Evolutionary conservation across 2,797 vertebrate genomes (phyloP), one percentile per base, ranked within the genome.

Genomic region (Hozukius guyotensis): DNA sequence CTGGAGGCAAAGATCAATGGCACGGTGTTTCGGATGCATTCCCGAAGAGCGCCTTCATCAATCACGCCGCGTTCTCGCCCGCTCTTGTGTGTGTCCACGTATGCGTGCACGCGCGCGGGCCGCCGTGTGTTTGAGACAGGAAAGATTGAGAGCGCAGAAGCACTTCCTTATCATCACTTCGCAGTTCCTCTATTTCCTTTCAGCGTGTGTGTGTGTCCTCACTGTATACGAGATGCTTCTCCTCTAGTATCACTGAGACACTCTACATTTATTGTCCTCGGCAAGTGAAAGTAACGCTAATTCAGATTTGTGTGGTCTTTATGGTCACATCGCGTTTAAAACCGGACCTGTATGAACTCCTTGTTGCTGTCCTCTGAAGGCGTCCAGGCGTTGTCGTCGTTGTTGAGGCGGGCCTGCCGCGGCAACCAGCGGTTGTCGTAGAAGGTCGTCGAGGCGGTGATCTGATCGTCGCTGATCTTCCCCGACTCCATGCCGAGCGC

Each of bases 361-460:
- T 96, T 99, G 96, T 95, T 98, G 94, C 96, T 98, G 92, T 99
- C 98, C 77, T 98, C 96, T 5, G 96, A 96, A 14, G 98, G 98
- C 2, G 98, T 99, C 98, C 98, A 99, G 76, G 97, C 98, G 0
- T 99, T 99, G 94, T 98, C 97, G 1, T 97, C 96, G 1, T 97
- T 97, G 84, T 99, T 97, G 72, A 99, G 98, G 3, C 98, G 97
- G 34, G 97, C 98, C 87, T 99, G 98, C 1, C 97, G 97, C 0
- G 98, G 97, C 2, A 96, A 91, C 98, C 98, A 99, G 82, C 93
- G 96, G 62, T 94, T 96, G 53, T 98, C 97, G 0, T 96, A 96
- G 84, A 99, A 99, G 16, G 94, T 93, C 0, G 97, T 97, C 0
- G 98, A 99, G 10, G 98, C 96, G 0, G 91, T 94, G 91, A 99